A percentile compares a stretch with the other conserved stretches of the same genome.
phyloP scores from a whole-genome alignment of 1,140 invertebrate species.

The Eriosoma lanigerum region DNA sequence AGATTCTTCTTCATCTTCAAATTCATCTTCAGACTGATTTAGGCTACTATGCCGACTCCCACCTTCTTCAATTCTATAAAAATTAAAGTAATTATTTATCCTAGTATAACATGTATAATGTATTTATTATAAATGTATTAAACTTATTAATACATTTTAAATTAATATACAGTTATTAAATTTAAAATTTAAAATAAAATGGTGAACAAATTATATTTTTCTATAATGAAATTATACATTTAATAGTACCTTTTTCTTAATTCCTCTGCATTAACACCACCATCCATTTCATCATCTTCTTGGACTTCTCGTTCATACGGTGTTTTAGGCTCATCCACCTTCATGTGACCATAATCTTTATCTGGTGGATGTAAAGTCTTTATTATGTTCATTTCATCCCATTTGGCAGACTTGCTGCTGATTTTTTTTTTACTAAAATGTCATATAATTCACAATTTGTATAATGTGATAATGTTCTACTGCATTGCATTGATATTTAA shows the following conservation, averaged over 20 bases:
- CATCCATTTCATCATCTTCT: conserved; percentile 69
- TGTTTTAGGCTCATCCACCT: conserved; percentile 97
- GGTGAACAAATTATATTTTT: no score
- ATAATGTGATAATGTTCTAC: neutral
- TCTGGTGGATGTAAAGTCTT: conserved; percentile 95
- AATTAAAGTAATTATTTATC: neutral
- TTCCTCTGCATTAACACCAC: conserved; percentile 73
- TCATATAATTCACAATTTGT: neutral
- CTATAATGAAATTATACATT: no score
- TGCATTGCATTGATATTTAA: neutral
- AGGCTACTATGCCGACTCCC: neutral
- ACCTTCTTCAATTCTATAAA: conserved; percentile 47
- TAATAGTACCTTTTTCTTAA: conserved; percentile 72
- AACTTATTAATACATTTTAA: no score
- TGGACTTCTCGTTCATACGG: conserved; percentile 81
- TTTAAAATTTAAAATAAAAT: no score
- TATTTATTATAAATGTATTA: no score
- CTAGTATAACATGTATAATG: no score
- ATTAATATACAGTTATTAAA: no score
- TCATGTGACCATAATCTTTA: conserved; percentile 99
- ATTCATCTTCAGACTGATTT: conserved; percentile 59
- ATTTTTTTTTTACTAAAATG: conserved; percentile 37
- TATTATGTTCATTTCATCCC: conserved; percentile 99
- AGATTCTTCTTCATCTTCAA: conserved; percentile 65
- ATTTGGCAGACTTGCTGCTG: conserved; percentile 81